Conservation (phyloP, 2,797 vertebrate genomes). For the Malurus leucopterus region DNA sequence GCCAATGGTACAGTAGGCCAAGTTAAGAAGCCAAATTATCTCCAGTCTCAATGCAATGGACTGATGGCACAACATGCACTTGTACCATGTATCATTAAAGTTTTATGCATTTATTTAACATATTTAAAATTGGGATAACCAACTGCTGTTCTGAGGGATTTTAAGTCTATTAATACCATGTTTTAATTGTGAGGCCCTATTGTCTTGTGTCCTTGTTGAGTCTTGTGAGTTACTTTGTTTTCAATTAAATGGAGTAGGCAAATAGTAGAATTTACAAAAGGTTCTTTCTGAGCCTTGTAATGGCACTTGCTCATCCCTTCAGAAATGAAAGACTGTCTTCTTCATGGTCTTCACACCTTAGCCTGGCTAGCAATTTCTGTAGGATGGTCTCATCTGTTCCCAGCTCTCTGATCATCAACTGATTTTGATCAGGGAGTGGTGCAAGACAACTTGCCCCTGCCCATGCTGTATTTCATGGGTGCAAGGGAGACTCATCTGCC, state of each 20-base stretch:
- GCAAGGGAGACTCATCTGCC: rapidly evolving
- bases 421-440: not conserved
- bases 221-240: not conserved
- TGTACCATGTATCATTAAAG: not conserved
- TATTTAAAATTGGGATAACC: not conserved
- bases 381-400: not conserved
- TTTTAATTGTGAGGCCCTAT: not conserved
- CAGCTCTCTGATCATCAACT: not conserved
- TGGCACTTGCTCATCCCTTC: not conserved
- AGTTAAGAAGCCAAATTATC: not conserved
- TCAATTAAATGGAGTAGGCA: not conserved
- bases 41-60: not conserved
- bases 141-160: not conserved
- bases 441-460: not conserved
- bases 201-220: not conserved
- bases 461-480: rapidly evolving
- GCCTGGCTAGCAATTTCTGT: not conserved
- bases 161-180: not conserved
- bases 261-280: not conserved
- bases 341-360: not conserved
- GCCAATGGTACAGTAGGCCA: not conserved
- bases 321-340: not conserved
- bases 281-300: not conserved
- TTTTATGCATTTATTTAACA: not conserved
- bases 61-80: not conserved